Conservation (phyloP, 2,113 vertebrate genomes). For the Ibidorhyncha struthersii region DNA sequence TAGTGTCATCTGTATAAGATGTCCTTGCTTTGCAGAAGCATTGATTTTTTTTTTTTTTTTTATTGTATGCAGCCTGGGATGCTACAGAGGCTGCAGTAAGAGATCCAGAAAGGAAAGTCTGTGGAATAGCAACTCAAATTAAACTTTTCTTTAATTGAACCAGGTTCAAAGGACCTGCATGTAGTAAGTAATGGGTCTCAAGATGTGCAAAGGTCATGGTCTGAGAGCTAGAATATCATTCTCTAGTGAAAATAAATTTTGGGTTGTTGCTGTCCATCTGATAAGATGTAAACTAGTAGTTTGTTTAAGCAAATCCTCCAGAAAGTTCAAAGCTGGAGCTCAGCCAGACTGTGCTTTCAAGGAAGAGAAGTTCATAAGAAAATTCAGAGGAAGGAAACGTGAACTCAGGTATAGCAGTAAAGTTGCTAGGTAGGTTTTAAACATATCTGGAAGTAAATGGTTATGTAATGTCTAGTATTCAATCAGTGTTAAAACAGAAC, state of each 20-base stretch:
- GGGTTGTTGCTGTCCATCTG: neutral
- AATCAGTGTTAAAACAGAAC: neutral
- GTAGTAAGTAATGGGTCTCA: neutral
- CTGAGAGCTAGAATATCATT: neutral
- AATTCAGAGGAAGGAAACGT: neutral
- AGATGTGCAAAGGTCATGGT: neutral
- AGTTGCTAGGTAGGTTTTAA: neutral
- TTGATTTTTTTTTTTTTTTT: no score
- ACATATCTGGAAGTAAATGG: neutral
- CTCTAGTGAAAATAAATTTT: neutral
- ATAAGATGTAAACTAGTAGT: neutral
- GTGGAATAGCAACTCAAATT: neutral
- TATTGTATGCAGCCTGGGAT: neutral
- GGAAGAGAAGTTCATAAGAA: neutral
- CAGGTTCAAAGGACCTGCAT: neutral
- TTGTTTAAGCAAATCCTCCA: neutral
- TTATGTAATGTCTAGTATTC: neutral
- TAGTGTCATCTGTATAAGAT: neutral
- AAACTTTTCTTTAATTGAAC: neutral
- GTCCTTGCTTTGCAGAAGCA: neutral
- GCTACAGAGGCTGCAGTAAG: neutral
- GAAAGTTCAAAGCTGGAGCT: neutral
- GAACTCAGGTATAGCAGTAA: neutral
- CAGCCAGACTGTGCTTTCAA: neutral
- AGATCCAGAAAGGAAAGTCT: neutral